Percentiles rank a stretch among this genome's conserved stretches.
Evolutionary conservation across 2,113 vertebrate species (phyloP).

Genomic region (Paedocypris sp.): DNA sequence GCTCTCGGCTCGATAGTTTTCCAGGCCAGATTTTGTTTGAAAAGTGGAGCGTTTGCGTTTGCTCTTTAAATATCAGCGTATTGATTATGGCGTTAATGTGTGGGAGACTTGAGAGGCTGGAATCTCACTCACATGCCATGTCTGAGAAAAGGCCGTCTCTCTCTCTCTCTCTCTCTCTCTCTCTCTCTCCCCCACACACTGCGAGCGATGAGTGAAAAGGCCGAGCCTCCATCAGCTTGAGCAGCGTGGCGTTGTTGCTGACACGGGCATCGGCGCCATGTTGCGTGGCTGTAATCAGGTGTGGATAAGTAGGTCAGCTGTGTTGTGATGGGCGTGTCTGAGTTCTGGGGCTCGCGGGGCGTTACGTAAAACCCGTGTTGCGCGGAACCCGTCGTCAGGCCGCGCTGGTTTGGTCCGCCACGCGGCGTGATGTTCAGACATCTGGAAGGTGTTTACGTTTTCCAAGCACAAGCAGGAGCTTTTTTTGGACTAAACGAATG

Average conservation of each 20-base stretch:
- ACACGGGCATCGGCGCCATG: constrained; percentile 7
- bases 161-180: constrained; percentile 2
- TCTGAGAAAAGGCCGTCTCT: constrained; percentile 16
- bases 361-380: too few relatives aligned
- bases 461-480: constrained; percentile 7
- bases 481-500: constrained; percentile 11
- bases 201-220: constrained; percentile 35
- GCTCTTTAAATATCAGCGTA: constrained; percentile 22
- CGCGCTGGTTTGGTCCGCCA: too few relatives aligned
- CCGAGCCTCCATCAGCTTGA: constrained; percentile 15
- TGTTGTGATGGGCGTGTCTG: not conserved
- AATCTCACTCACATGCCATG: constrained; percentile 22
- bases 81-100: constrained; percentile 16
- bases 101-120: constrained; percentile 18
- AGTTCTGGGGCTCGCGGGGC: too few relatives aligned
- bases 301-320: constrained; percentile 27
- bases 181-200: not conserved
- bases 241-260: constrained; percentile 19
- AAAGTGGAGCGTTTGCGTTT: constrained; percentile 22
- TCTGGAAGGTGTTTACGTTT: constrained; percentile 12
- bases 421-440: too few relatives aligned
- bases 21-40: constrained; percentile 12
- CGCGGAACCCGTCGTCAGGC: not conserved
- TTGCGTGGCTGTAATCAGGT: constrained; percentile 14
- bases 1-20: constrained; percentile 1